Conservation (phyloP, 2,113 vertebrate genomes). For the Larimichthys crocea region DNA sequence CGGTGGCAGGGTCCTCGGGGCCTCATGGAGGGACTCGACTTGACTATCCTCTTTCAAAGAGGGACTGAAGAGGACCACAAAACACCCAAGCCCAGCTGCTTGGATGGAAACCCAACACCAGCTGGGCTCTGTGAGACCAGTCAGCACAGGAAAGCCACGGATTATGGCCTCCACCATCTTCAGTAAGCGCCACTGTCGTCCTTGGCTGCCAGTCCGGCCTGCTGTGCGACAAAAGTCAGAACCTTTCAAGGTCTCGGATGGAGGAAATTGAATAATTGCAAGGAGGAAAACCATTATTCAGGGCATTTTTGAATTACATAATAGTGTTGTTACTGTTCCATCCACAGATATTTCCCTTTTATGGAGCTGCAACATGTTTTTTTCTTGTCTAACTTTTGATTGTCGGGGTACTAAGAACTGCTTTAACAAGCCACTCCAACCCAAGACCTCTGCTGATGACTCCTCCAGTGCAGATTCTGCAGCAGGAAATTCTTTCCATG, state of each 20-base stretch:
- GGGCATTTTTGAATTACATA: slow-evolving; percentile 1
- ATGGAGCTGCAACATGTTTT: neutral
- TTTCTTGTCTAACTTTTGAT: slow-evolving; percentile 28
- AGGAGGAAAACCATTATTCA: slow-evolving; percentile 25
- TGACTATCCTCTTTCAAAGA: slow-evolving; percentile 74
- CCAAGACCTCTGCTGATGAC: slow-evolving; percentile 67
- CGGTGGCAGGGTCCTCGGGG: slow-evolving; percentile 64
- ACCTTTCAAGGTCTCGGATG: slow-evolving; percentile 26
- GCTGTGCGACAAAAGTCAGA: slow-evolving; percentile 41
- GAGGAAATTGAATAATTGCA: slow-evolving; percentile 5
- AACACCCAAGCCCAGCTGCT: slow-evolving; percentile 67
- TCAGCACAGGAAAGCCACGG: slow-evolving; percentile 77
- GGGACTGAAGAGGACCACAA: slow-evolving; percentile 61
- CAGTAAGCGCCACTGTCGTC: slow-evolving; percentile 48
- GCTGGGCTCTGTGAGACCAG: slow-evolving; percentile 58
- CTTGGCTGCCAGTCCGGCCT: slow-evolving; percentile 41
- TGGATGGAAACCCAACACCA: slow-evolving; percentile 76
- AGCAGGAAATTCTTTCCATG: slow-evolving; percentile 85
- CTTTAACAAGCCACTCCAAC: slow-evolving; percentile 47
- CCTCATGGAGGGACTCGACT: slow-evolving; percentile 61
- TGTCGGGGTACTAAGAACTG: slow-evolving; percentile 8
- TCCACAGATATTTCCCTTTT: slow-evolving; percentile 11
- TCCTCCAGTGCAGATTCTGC: slow-evolving; percentile 73
- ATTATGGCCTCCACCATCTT: slow-evolving; percentile 72
- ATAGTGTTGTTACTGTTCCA: slow-evolving; percentile 31